Percentiles rank a stretch among this genome's conserved stretches.
These are phyloP conservation scores for Hydroisotoma schaefferi DNA, from an alignment of 2,888 invertebrate species.

Conservation along the genomic window DNA sequence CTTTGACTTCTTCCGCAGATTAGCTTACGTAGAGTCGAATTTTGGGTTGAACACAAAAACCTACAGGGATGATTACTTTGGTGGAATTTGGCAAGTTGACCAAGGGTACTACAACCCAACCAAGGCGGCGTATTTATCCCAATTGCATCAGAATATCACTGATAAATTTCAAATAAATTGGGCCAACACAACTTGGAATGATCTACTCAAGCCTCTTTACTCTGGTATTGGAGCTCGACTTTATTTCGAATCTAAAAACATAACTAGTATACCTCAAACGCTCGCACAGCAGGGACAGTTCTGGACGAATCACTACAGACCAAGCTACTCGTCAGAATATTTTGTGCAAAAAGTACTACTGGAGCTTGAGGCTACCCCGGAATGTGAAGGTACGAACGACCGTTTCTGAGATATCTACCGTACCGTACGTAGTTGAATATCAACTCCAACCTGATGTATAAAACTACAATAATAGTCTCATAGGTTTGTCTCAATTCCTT, in stretches of 20 bases:
- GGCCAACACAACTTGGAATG: conserved; percentile 4
- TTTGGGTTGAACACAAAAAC: conserved; percentile 24
- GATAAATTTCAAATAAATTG: conserved; percentile 22
- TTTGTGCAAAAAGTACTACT: not conserved
- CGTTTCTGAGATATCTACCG: no score
- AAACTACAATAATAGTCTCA: not conserved
- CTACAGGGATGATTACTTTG: conserved; percentile 15
- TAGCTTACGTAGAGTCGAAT: conserved; percentile 24
- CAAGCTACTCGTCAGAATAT: not conserved
- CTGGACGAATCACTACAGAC: conserved; percentile 22
- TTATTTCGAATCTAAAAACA: conserved; percentile 8
- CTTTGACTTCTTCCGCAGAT: conserved; percentile 21
- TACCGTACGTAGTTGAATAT: no score
- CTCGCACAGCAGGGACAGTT: conserved; percentile 18
- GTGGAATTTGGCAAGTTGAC: conserved; percentile 36
- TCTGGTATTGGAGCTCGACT: conserved; percentile 31
- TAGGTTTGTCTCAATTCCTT: not conserved
- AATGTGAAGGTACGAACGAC: no score
- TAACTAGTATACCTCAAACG: conserved; percentile 21
- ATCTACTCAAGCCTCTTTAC: conserved; percentile 25
- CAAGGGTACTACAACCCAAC: conserved; percentile 16
- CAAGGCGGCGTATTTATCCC: conserved; percentile 3
- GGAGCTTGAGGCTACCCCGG: no score
- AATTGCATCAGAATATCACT: conserved; percentile 5
- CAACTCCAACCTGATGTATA: no score